Evolutionary conservation across 2,888 invertebrate species (phyloP), one percentile per base, ranked within the genome.

Genomic region (Agrochola lychnidis): DNA sequence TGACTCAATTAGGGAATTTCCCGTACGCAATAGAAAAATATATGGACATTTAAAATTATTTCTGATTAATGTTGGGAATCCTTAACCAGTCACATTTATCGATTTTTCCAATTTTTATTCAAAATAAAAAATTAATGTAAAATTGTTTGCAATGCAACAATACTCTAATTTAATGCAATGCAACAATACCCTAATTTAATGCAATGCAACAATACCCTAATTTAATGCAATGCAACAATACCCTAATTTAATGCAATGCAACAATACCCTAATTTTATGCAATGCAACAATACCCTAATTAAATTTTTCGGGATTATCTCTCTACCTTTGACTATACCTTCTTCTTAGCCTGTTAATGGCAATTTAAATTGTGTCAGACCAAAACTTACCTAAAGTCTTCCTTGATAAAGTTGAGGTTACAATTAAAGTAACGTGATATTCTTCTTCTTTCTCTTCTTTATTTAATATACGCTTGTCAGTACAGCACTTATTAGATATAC

Each of bases 1-100:
- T 72, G 45, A 78, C 22, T 45, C 48, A 62, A n/a, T 42, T 2
- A 51, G 40, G 51, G 16, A 36, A 66, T 79, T 14, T 25, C 4
- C 10, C 5, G 4, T 6, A 25, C 3, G 0, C 19, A 45, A 45
- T 25, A 14, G 14, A n/a, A 53, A 9, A 45, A 36, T 42, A 68
- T 6, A 4, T 6, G 9, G 25, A 42, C 40, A 45, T 25, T 0
- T 19, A 56, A 30, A 61, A 12, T 10, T 36, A 10, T 66, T 30
- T 16, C 30, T 45, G 14, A 36, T 30, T 22, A 9, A 51, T 36
- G 3, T 36, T 19, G 14, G 16, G 6, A 25, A 42, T 12, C 10
- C 42, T 19, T 2, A 25, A 19, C 12, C 4, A 42, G 10, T 25
- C 25, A 19, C 25, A 45, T 10, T 51, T 25, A 30, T 30, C 4